Conservation (phyloP, 1,140 invertebrate species). For the Penaeus chinensis region DNA sequence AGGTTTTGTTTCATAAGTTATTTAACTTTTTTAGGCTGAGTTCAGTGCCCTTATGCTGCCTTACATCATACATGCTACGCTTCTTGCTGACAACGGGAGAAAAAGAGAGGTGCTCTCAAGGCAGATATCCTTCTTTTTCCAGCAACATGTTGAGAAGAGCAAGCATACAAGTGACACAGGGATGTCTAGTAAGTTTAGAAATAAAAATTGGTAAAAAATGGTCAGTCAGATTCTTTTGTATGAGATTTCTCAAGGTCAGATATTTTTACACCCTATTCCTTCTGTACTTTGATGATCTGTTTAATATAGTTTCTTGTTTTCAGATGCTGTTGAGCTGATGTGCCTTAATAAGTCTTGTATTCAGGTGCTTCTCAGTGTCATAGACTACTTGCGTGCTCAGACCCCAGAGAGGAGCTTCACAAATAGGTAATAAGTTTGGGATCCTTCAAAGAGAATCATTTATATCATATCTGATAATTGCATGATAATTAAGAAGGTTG, state of each 20-base stretch:
- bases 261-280: background rate
- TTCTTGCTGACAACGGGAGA: constrained; percentile 7
- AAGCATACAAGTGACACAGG: background rate
- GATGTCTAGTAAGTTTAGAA: background rate
- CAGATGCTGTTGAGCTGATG: background rate
- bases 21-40: constrained; percentile 22
- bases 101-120: constrained; percentile 33
- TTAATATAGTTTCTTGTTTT: too few relatives aligned
- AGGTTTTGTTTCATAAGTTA: background rate
- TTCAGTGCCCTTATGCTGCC: constrained; percentile 36
- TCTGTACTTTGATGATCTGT: background rate
- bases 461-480: background rate
- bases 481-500: background rate
- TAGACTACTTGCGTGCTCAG: constrained; percentile 36
- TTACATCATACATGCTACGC: constrained; percentile 20
- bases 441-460: too few relatives aligned
- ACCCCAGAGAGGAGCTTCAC: constrained; percentile 1
- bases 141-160: background rate
- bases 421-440: constrained; percentile 5
- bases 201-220: background rate
- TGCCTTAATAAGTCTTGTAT: constrained; percentile 4
- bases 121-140: constrained; percentile 29
- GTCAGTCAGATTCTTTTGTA: too few relatives aligned
- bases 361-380: constrained; percentile 26
- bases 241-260: too few relatives aligned